Evolutionary conservation across 2,888 invertebrate species (phyloP).

Genomic region (Thymelicus sylvestris): DNA sequence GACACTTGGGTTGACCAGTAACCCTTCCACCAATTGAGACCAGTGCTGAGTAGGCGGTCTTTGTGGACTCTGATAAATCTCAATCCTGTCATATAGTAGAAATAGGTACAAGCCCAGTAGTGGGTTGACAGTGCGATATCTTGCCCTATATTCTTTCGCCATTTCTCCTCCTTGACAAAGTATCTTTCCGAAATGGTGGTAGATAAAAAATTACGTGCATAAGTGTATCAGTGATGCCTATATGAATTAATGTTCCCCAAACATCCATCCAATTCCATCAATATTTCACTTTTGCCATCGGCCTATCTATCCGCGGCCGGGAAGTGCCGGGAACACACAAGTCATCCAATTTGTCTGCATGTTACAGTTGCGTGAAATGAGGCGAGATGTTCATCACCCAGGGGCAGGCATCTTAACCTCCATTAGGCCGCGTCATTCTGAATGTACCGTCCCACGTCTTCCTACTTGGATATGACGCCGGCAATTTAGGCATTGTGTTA

Average conservation of each 20-base stretch:
- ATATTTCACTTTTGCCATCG: constrained; percentile 11
- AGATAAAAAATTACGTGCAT: too few species aligned
- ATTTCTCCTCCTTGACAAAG: too few species aligned
- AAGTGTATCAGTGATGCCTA: too few species aligned
- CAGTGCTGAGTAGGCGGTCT: too few species aligned
- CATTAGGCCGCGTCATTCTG: constrained; percentile 72
- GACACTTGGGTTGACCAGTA: too few species aligned
- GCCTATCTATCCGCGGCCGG: constrained; percentile 11
- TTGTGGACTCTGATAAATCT: too few species aligned
- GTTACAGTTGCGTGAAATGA: constrained; percentile 66
- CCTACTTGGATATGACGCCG: constrained; percentile 62
- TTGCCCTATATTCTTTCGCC: too few species aligned
- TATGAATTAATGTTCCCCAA: background rate
- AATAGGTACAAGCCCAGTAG: too few species aligned
- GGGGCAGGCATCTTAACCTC: constrained; percentile 81
- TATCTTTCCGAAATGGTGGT: too few species aligned
- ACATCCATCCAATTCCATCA: background rate
- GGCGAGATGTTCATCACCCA: constrained; percentile 68
- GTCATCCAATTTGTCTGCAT: constrained; percentile 65
- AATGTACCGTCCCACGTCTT: constrained; percentile 71
- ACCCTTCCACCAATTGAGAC: too few species aligned
- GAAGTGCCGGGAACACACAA: constrained; percentile 2
- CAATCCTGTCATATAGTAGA: too few species aligned
- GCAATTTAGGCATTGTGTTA: constrained; percentile 60
- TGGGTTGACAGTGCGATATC: too few species aligned